These are phyloP conservation scores for Acleris holmiana DNA, from an alignment of 2,888 invertebrate genomes.

Conservation along the genomic window DNA sequence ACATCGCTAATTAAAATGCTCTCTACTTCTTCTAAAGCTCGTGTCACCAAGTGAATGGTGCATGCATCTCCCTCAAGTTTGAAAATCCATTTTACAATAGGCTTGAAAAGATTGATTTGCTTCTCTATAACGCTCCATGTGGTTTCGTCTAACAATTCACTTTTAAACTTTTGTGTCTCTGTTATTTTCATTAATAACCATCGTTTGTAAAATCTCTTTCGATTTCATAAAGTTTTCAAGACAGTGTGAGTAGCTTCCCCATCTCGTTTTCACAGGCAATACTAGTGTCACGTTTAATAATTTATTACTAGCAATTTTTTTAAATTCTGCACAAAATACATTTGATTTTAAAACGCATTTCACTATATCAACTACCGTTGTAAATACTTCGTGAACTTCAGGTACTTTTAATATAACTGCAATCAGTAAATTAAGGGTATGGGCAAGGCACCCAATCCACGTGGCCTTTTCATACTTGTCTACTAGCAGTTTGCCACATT, in stretches of 20 bases:
- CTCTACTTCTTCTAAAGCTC: slow-evolving; percentile 1
- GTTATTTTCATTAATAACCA: slow-evolving; percentile 1
- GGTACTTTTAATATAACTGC: background rate
- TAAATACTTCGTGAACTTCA: background rate
- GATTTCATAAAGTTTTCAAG: slow-evolving; percentile 2
- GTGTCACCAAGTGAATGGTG: background rate
- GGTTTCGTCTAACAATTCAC: background rate
- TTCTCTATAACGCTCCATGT: slow-evolving; percentile 1
- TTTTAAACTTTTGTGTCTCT: background rate
- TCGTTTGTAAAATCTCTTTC: background rate
- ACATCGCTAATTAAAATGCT: background rate
- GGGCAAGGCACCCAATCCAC: background rate
- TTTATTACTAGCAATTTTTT: background rate
- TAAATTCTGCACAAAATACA: background rate
- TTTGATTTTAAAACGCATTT: slow-evolving; percentile 1
- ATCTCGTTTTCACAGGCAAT: background rate
- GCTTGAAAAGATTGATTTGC: slow-evolving; percentile 2
- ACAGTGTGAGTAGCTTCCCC: slow-evolving; percentile 3
- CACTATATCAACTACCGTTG: background rate
- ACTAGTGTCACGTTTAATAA: slow-evolving; percentile 1
- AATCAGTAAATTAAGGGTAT: background rate
- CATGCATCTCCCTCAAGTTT: slow-evolving; percentile 3
- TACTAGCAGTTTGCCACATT: background rate
- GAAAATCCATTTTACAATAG: slow-evolving; percentile 1
- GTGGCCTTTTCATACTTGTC: slow-evolving; percentile 4